Evolutionary conservation across 92 coral and sea anemone genomes (phyloP), one percentile per base, ranked within the genome.

Genomic region (Siderastrea siderea): DNA sequence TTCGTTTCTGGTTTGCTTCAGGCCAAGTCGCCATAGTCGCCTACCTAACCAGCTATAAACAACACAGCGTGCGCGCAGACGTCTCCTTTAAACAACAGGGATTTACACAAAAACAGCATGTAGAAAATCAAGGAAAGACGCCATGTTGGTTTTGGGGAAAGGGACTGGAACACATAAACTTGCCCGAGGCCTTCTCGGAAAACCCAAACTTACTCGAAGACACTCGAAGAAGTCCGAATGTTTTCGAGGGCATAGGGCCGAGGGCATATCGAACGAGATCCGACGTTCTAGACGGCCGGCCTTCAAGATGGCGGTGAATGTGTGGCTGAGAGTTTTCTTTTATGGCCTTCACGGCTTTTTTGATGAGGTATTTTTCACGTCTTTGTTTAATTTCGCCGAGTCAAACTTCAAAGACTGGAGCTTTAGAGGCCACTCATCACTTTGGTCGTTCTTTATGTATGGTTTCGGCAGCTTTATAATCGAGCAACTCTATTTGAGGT

Each of bases 301-400:
- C 38, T 26, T 26, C 38, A 26, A 26, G 38, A 26, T 80, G 93
- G 90, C 86, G 59, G 79, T 91, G 9, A 87, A 72, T 57, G 87
- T 81, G 46, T 86, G 94, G 85, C 16, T 82, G 60, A 48, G 91
- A 57, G 5, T 87, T 47, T 83, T 87, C 59, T 59, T 87, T 77
- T 82, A 87, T 62, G 89, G 94, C 3, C 67, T 87, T 53, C 91
- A 87, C 65, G 91, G 94, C 19, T 91, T 91, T 55, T 91, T 80
- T 60, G 94, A 91, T 47, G 94, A 91, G 48, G 87, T 91, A 16
- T 77, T 91, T 61, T 91, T 91, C 70, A 91, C 94, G 15, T 87
- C 91, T 52, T 71, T 82, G 64, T 15, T 68, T 6, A 70, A 87
- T 48, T 83, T 91, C 77, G 80, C 78, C 51, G 83, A 86, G 9